phyloP scores from a whole-genome alignment of 2,888 invertebrate species.

The Luperina testacea region DNA sequence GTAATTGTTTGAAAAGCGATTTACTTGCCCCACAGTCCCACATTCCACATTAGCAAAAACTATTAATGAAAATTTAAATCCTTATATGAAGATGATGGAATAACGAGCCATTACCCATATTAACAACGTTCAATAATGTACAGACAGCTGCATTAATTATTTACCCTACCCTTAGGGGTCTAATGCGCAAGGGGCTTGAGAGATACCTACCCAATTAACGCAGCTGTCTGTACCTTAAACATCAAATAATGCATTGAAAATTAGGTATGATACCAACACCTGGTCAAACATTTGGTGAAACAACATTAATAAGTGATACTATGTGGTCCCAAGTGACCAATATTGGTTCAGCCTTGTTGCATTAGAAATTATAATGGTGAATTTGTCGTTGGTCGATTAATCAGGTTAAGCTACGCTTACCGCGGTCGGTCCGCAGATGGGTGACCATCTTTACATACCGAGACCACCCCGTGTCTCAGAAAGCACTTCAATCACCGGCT shows the following conservation, averaged over 20 bases:
- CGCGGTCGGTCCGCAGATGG: no score
- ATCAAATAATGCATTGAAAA: constrained; percentile 58
- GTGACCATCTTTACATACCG: no score
- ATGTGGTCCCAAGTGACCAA: constrained; percentile 29
- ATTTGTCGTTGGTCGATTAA: not conserved
- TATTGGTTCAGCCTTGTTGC: constrained; percentile 26
- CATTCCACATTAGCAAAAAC: no score
- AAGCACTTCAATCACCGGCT: no score
- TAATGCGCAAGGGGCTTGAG: not conserved
- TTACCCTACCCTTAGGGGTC: not conserved
- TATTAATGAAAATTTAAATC: no score
- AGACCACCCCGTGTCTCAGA: no score
- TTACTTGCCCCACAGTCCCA: no score
- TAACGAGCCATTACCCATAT: not conserved
- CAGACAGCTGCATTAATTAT: constrained; percentile 16
- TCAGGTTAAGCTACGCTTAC: no score
- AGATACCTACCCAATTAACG: constrained; percentile 23
- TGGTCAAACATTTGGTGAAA: constrained; percentile 69
- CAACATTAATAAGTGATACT: constrained; percentile 51
- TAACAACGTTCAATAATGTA: constrained; percentile 14
- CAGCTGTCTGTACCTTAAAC: constrained; percentile 19
- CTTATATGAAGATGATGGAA: no score
- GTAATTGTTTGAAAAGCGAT: no score
- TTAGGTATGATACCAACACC: constrained; percentile 68
- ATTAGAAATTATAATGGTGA: constrained; percentile 7